Evolutionary conservation across 1,140 invertebrate species (phyloP).

Genomic region (Penaeus chinensis): DNA sequence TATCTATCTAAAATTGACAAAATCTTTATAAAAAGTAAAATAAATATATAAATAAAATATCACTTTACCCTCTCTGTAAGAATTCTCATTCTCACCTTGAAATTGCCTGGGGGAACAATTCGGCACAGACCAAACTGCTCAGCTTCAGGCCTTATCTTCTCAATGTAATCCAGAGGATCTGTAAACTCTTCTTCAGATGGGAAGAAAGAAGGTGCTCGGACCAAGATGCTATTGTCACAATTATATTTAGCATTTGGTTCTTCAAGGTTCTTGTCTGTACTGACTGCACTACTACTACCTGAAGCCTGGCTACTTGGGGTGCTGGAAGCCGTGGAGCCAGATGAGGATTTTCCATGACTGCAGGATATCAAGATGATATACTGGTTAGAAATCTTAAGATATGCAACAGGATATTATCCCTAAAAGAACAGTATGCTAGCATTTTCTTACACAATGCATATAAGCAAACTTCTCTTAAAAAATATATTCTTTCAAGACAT

Average conservation of each 20-base stretch:
- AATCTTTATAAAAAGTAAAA: not conserved
- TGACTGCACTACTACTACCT: not conserved
- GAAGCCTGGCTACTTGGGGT: slow-evolving; percentile 29
- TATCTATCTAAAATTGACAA: not conserved
- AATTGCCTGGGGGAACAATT: slow-evolving; percentile 87
- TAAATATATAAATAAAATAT: not conserved
- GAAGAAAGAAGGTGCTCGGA: slow-evolving; percentile 85
- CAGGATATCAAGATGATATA: not conserved
- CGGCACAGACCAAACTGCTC: slow-evolving; percentile 88
- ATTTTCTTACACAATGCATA: no score
- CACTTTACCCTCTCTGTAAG: not conserved
- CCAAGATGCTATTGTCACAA: slow-evolving; percentile 70
- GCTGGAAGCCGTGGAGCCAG: not conserved
- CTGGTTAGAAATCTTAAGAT: no score
- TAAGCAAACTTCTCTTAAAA: no score
- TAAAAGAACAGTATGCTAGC: no score
- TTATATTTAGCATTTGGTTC: slow-evolving; percentile 42
- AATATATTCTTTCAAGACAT: no score
- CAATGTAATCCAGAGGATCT: slow-evolving; percentile 91
- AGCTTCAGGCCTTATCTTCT: slow-evolving; percentile 82
- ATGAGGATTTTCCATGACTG: slow-evolving; percentile 28
- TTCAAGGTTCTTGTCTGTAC: slow-evolving; percentile 45
- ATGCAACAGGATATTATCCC: no score
- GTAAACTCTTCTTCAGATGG: slow-evolving; percentile 88
- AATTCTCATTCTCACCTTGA: slow-evolving; percentile 75